Base-by-base conservation (phyloP, 2,888 invertebrate species). In the Acleris cristana region DNA sequence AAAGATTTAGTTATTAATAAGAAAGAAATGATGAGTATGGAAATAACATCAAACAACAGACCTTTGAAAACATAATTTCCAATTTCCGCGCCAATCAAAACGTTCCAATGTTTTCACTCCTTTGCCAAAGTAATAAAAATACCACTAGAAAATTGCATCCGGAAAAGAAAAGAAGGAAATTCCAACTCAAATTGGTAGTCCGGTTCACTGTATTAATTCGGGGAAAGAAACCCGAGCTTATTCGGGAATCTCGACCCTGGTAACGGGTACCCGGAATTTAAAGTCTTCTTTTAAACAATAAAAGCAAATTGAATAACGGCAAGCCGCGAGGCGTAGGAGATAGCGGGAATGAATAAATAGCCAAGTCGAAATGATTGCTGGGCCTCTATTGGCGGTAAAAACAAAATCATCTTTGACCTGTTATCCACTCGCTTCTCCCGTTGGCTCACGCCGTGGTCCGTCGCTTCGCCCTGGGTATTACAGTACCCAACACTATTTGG, bases 241-340 rank as follows among this genome's bases (percentile, higher is more conserved):
- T 58, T 62, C 67, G 57, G 12, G 67, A 67, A 67, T 63, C 67
- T 57, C 49, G 52, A 56, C 62, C 53, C 67, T 23, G 67, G 53
- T 21, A 62, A 21, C 51, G 59, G 53, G 48, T 48, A 66, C 61
- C 53, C 57, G 67, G 67, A 67, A 67, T 67, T 62, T 67, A 63
- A 67, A 67, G 67, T 67, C 67, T 67, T 67, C 67, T 67, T 67
- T 67, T 63, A 67, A 67, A 67, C 67, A 67, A 67, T 67, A 67
- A 67, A 63, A 67, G 67, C 58, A 67, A 67, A 67, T 67, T 67
- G 67, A 67, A 67, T 67, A 63, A 67, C 63, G 63, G 67, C 53
- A 48, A 40, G 63, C 26, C 58, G 18, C 44, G 21, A 7, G 18
- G 19, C 21, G 44, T 3, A 44, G 40, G 53, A 57, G 53, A 12